Conservation (phyloP, 2,888 invertebrate genomes). For the Rotaria sp. region DNA sequence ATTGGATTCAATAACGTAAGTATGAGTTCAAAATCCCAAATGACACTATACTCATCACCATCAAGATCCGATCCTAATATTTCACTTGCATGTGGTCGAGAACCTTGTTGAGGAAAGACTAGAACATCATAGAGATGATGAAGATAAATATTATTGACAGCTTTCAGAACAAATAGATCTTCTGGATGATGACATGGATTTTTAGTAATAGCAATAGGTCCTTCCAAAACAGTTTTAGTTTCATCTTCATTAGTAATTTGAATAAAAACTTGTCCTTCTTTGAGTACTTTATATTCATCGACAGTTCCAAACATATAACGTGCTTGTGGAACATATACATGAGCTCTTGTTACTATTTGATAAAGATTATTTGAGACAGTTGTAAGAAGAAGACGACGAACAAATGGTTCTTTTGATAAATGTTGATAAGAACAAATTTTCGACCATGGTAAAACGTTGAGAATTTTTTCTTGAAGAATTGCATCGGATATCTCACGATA, state of each 20-base stretch:
- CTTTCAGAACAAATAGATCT: not conserved
- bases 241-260: not conserved
- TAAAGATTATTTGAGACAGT: not conserved
- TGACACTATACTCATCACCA: slow-evolving; percentile 35
- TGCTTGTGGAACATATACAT: not conserved
- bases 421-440: not conserved
- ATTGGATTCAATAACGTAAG: not conserved
- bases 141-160: not conserved
- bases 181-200: slow-evolving; percentile 12
- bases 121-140: not conserved
- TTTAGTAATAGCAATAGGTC: not conserved
- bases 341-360: not conserved
- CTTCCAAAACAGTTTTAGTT: not conserved
- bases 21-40: slow-evolving; percentile 21
- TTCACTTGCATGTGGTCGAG: slow-evolving; percentile 32
- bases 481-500: not conserved
- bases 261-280: not conserved
- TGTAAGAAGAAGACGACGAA: not conserved
- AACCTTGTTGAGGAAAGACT: not conserved
- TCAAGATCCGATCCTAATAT: slow-evolving; percentile 35
- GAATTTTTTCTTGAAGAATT: not conserved
- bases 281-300: not conserved
- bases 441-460: not conserved
- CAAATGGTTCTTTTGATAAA: not conserved
- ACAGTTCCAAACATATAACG: not conserved